Evolutionary conservation across 2,113 vertebrate species (phyloP), one percentile per base, ranked within the genome.

Genomic region (Myanophis thanlyinensis): DNA sequence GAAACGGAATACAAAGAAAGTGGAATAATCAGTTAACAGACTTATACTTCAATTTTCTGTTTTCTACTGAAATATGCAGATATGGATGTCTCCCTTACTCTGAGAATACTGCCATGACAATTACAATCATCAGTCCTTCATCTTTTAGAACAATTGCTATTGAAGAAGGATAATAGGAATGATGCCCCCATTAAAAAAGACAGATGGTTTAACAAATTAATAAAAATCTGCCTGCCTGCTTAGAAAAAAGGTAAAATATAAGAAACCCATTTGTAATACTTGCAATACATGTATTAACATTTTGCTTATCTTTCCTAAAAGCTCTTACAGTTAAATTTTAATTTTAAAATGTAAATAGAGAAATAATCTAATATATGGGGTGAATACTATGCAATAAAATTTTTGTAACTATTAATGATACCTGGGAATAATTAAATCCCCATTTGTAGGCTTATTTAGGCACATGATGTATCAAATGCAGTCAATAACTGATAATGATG

Each of bases 381-480:
- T 96, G 91, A 96, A 94, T 40, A 88, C 94, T 93, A 95, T 86
- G 92, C 92, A 96, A 95, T 92, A 93, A 90, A 96, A 93, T 89
- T 85, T 92, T 92, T 94, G 94, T 88, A 95, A 94, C 94, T 53
- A 90, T 87, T 94, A 48, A 87, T 62, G 80, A 67, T 90, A 95
- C 90, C 94, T 93, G 95, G 95, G 94, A 84, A 92, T 67, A 87
- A 92, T 95, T 94, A 90, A 95, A 52, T 35, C 88, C 54, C 48
- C 90, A 48, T 91, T 90, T 92, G 85, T n/a, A 94, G 93, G 53
- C 93, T 93, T 94, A 92, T 25, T 89, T 85, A 98, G 97, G 97
- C 96, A 98, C 95, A 90, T 10, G 97, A 97, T 95, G 56, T 96
- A 96, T 93, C 90, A 92, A 96, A 95, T 85, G 94, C 59, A 96